Conservation (phyloP, 2,888 invertebrate genomes). For the Megastigmus dorsalis region DNA sequence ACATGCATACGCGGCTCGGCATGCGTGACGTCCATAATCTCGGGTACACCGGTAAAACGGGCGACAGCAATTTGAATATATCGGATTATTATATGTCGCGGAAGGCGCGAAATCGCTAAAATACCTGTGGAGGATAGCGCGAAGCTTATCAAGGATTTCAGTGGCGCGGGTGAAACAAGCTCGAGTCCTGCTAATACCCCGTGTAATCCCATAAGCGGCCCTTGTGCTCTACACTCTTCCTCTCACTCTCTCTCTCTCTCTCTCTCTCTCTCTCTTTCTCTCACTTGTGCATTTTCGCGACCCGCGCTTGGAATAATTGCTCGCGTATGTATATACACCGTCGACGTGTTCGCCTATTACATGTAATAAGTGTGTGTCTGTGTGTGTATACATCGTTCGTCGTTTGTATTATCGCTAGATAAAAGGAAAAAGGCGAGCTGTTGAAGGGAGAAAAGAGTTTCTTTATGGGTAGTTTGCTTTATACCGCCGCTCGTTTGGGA, state of each 20-base stretch:
- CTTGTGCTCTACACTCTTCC: constrained; percentile 22
- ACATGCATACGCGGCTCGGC: no score
- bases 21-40: no score
- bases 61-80: constrained; percentile 47
- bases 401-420: no score
- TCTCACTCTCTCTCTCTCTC: constrained; percentile 3
- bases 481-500: no score
- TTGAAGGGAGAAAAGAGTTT: no score
- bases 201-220: constrained; percentile 72
- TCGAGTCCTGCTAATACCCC: constrained; percentile 56
- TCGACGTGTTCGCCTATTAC: no score
- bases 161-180: constrained; percentile 12
- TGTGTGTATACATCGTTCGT: no score
- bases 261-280: constrained; percentile 14
- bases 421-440: no score
- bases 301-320: constrained; percentile 41
- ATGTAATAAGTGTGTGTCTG: no score
- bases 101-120: constrained; percentile 30
- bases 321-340: no score
- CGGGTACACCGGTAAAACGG: constrained; percentile 40
- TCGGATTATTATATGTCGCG: constrained; percentile 30
- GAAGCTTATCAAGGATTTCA: constrained; percentile 62
- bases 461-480: no score
- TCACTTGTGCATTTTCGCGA: neutral
- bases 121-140: constrained; percentile 32